These are phyloP conservation scores for Protophormia terraenovae DNA, from an alignment of 2,888 invertebrate genomes.

Conservation along the genomic window DNA sequence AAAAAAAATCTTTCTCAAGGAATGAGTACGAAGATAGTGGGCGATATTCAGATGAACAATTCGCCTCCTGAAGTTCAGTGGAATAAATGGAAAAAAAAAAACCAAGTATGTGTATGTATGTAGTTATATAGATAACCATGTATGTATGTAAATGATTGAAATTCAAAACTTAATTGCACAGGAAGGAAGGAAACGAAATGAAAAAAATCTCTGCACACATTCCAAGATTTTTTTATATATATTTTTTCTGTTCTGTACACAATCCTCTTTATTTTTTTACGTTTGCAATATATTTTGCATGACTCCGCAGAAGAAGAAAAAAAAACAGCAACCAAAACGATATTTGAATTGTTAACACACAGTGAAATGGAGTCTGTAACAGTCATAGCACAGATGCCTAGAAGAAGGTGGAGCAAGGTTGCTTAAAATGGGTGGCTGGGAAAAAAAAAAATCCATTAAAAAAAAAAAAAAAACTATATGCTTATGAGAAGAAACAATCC, in stretches of 20 bases:
- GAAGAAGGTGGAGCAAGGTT: neutral
- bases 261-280: slow-evolving; percentile 13
- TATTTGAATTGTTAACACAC: slow-evolving; percentile 63
- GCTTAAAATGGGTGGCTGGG: neutral
- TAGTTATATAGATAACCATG: slow-evolving; percentile 19
- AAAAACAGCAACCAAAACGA: slow-evolving; percentile 30
- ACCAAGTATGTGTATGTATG: slow-evolving; percentile 5
- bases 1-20: slow-evolving; percentile 16
- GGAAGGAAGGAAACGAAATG: slow-evolving; percentile 66
- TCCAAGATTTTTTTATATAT: neutral
- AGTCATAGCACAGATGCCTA: slow-evolving; percentile 37
- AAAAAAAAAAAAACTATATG: slow-evolving; percentile 23
- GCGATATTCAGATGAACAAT: neutral
- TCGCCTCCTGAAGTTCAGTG: neutral
- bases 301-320: slow-evolving; percentile 41
- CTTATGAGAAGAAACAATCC: slow-evolving; percentile 55
- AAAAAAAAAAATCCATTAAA: neutral
- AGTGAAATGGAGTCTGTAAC: slow-evolving; percentile 17
- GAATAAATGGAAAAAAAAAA: neutral
- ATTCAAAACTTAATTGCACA: slow-evolving; percentile 69
- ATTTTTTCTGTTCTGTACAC: neutral
- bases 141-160: slow-evolving; percentile 66
- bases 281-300: slow-evolving; percentile 33
- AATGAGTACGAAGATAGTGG: neutral
- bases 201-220: slow-evolving; percentile 54